Conservation (phyloP, 2,888 invertebrate species). For the Patella depressa region DNA sequence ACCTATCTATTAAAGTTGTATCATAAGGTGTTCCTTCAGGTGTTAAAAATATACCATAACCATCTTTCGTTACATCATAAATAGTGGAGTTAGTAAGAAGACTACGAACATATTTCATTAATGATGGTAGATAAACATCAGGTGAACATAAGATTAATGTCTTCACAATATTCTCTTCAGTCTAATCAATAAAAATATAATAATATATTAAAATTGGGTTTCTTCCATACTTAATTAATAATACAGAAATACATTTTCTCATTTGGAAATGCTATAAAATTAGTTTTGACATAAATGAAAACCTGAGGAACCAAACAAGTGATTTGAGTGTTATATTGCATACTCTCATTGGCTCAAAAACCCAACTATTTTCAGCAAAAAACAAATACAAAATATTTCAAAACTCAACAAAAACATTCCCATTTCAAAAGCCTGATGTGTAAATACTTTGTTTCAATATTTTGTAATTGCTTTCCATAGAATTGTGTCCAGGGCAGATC, state of each 20-base stretch:
- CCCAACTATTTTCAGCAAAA: too few species aligned
- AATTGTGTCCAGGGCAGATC: too few species aligned
- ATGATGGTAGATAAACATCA: constrained; percentile 77
- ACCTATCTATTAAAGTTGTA: constrained; percentile 82
- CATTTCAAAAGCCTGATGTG: too few species aligned
- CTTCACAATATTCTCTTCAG: constrained; percentile 78
- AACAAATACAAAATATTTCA: too few species aligned
- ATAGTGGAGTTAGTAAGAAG: constrained; percentile 75
- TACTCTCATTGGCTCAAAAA: too few species aligned
- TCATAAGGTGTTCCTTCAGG: constrained; percentile 93
- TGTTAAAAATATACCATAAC: constrained; percentile 85
- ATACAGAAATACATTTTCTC: background rate
- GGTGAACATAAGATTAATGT: constrained; percentile 80
- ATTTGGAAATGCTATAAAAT: background rate
- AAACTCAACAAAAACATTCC: too few species aligned
- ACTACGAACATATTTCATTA: constrained; percentile 77
- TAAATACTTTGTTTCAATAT: too few species aligned
- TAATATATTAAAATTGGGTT: background rate
- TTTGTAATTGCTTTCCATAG: too few species aligned
- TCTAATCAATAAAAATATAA: constrained; percentile 36
- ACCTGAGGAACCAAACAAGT: background rate
- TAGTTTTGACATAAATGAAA: background rate
- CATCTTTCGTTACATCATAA: constrained; percentile 80
- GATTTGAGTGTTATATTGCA: background rate
- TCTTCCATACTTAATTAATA: constrained; percentile 6